Percentiles rank a stretch among this genome's conserved stretches.
Conservation (phyloP, 2,888 invertebrate genomes). For the Caenorhabditis sinica region DNA sequence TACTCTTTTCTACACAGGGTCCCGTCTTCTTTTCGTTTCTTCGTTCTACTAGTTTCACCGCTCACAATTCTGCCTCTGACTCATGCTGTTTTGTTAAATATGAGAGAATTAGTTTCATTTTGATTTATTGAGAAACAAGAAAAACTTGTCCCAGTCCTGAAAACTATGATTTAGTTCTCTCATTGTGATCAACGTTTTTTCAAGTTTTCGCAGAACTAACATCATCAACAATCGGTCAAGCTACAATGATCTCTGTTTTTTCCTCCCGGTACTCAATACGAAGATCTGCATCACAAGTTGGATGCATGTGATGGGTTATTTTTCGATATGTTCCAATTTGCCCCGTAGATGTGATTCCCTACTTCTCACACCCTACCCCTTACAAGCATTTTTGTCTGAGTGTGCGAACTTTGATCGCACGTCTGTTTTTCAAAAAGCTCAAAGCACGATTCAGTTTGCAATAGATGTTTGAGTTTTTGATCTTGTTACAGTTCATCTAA, state of each 20-base stretch:
- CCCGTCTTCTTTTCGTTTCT: conserved; percentile 24
- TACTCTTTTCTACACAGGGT: conserved; percentile 11
- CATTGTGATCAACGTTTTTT: not conserved
- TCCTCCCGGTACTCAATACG: not conserved
- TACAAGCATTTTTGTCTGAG: not conserved
- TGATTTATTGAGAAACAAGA: too few relatives aligned
- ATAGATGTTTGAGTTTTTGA: conserved; percentile 3
- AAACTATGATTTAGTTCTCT: too few relatives aligned
- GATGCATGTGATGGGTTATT: not conserved
- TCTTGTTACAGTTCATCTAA: not conserved
- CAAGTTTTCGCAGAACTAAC: not conserved
- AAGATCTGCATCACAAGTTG: conserved; percentile 4
- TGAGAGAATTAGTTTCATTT: too few relatives aligned
- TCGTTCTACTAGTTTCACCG: not conserved
- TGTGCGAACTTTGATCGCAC: conserved; percentile 12
- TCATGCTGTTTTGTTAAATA: too few relatives aligned
- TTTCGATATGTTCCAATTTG: not conserved
- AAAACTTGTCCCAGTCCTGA: too few relatives aligned
- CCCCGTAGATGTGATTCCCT: not conserved
- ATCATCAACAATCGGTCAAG: too few relatives aligned
- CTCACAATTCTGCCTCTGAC: not conserved
- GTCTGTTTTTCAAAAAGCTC: not conserved
- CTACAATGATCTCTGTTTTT: conserved; percentile 5
- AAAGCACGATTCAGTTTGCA: not conserved
- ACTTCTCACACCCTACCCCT: too few relatives aligned